Base-by-base conservation (phyloP, 2,113 vertebrate genomes). In the Rhinogobius similis region DNA sequence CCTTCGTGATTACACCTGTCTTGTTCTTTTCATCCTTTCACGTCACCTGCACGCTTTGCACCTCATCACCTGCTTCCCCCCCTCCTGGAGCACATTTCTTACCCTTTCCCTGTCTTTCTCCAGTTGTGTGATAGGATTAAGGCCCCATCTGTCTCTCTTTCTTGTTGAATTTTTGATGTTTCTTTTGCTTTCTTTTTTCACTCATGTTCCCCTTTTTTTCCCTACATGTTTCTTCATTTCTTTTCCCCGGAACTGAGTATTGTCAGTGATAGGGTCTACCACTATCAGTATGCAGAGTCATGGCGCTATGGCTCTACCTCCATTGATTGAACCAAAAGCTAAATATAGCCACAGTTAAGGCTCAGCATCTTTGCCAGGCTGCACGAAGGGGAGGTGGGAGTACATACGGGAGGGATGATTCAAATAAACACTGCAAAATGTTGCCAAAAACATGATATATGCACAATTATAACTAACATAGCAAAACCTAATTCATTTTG, bases 221-320 rank as follows among this genome's bases (percentile, higher is more conserved):
- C 11, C 10, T 5, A 38, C 26, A 0, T 56, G 3, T 5, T 10
- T 29, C 50, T 68, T 43, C 27, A 24, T 70, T 58, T 68, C n/a
- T 48, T 27, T 13, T 36, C 46, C 68, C 58, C 66, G 62, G 77
- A 86, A 79, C 76, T 68, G 82, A 76, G 53, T 1, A 14, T 73
- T 48, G 79, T 70, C 56, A 59, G 68, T 48, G 55, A 71, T 69
- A 62, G 75, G 50, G 38, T 9, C 78, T 73, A 65, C 73, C 84
- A 78, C 70, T 73, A 88, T 88, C 87, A 83, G 86, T 76, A 85
- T 90, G 87, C 89, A 87, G 72, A 89, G 86, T 91, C 88, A 91
- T 80, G 81, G 83, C 14, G 70, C 77, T 76, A 72, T 63, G 78
- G 71, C 67, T 84, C 85, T 82, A 79, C 76, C 77, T 66, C 85